These are phyloP conservation scores for Timema podura DNA, from an alignment of 2,888 invertebrate species.

Conservation along the genomic window DNA sequence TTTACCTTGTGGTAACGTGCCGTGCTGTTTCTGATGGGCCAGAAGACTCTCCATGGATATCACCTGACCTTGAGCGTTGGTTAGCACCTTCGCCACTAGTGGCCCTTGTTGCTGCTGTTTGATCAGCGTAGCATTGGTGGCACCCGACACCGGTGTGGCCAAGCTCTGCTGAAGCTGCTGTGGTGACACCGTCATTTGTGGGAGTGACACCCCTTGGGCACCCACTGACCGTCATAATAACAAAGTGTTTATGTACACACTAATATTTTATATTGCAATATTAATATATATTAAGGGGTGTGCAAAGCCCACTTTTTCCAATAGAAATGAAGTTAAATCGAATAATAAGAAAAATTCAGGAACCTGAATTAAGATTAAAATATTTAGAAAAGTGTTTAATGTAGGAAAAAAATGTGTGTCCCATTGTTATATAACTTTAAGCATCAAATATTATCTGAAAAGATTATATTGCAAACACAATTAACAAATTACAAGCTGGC, in stretches of 20 bases:
- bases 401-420: no score
- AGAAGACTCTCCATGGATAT: constrained; percentile 57
- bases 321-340: no score
- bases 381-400: no score
- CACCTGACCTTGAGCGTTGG: constrained; percentile 60
- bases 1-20: constrained; percentile 26
- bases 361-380: no score
- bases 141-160: constrained; percentile 41
- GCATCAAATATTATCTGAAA: no score
- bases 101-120: constrained; percentile 43
- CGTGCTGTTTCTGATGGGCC: constrained; percentile 48
- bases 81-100: constrained; percentile 68
- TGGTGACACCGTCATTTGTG: constrained; percentile 35
- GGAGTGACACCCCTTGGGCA: constrained; percentile 25
- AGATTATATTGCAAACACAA: no score
- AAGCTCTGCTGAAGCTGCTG: constrained; percentile 38
- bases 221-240: constrained; percentile 22
- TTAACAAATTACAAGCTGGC: no score
- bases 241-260: background rate
- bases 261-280: no score
- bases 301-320: no score
- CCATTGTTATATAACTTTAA: no score
- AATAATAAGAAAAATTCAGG: no score
- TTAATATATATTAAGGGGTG: no score
- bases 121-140: constrained; percentile 31